Conservation (phyloP, 2,113 vertebrate genomes). For the Notiomystis cincta region DNA sequence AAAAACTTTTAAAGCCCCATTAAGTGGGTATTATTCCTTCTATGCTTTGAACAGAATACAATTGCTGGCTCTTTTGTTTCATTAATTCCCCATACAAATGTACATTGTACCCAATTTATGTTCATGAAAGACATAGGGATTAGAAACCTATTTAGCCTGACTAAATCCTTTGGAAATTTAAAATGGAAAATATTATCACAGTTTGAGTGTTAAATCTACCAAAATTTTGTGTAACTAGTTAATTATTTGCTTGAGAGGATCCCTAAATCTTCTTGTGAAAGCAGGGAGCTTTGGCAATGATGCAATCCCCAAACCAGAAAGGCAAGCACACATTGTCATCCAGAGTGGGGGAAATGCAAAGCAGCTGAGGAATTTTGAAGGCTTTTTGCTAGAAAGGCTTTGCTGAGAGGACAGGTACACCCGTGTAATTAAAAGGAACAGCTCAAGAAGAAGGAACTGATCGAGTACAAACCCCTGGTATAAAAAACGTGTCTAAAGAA, state of each 20-base stretch:
- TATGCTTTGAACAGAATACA: not conserved
- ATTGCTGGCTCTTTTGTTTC: not conserved
- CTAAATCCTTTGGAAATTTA: slow-evolving; percentile 21
- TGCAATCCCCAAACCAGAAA: not conserved
- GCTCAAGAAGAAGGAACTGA: not conserved
- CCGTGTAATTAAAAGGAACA: not conserved
- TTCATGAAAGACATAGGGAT: not conserved
- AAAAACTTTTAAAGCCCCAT: not conserved
- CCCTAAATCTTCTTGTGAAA: not conserved
- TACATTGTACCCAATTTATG: not conserved
- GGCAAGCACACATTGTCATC: not conserved
- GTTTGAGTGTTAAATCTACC: not conserved
- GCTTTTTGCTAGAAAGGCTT: not conserved
- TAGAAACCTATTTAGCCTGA: slow-evolving; percentile 13
- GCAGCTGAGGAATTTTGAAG: not conserved
- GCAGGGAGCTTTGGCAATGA: not conserved
- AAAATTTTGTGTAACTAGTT: not conserved
- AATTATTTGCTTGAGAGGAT: slow-evolving; percentile 45
- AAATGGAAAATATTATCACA: slow-evolving; percentile 26
- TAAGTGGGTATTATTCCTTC: not conserved
- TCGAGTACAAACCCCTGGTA: not conserved
- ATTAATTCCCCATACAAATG: slow-evolving; percentile 9
- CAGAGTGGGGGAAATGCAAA: not conserved
- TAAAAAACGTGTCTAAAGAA: not conserved
- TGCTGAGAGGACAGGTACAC: not conserved